A percentile compares a stretch with the other conserved stretches of the same genome.
phyloP scores from a whole-genome alignment of 2,797 vertebrate species.

The Spea hammondii region DNA sequence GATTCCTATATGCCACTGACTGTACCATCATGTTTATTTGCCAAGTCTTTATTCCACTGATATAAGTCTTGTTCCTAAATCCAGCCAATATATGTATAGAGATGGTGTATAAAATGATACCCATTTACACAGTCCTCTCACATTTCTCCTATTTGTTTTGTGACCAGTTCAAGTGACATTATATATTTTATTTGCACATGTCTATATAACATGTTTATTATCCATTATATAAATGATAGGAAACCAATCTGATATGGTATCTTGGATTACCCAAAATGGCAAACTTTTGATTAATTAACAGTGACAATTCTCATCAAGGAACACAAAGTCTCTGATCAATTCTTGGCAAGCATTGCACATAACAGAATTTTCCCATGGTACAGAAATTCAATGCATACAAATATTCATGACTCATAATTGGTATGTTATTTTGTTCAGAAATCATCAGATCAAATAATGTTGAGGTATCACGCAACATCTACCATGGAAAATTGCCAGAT shows the following conservation, averaged over 20 bases:
- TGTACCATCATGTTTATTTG: too few species aligned
- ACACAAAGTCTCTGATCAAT: constrained; percentile 23
- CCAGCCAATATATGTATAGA: too few species aligned
- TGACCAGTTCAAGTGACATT: background rate
- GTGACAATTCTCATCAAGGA: constrained; percentile 33
- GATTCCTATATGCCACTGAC: too few species aligned
- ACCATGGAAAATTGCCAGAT: constrained; percentile 59
- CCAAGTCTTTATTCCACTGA: too few species aligned
- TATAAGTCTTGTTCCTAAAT: too few species aligned
- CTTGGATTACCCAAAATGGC: constrained; percentile 29
- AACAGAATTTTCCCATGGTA: constrained; percentile 33
- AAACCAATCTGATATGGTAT: constrained; percentile 39
- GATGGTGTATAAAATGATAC: too few species aligned
- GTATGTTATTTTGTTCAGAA: constrained; percentile 22
- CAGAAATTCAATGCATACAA: constrained; percentile 8
- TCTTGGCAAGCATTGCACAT: constrained; percentile 29
- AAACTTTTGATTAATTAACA: constrained; percentile 23
- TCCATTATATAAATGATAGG: background rate
- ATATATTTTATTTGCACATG: background rate
- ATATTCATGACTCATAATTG: constrained; percentile 37
- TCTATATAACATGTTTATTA: background rate
- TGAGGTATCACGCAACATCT: constrained; percentile 60
- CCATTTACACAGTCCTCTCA: too few species aligned
- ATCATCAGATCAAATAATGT: constrained; percentile 28
- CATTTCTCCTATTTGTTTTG: background rate